phyloP scores from a whole-genome alignment of 1,140 invertebrate genomes.

The Caenorhabditis latens region DNA sequence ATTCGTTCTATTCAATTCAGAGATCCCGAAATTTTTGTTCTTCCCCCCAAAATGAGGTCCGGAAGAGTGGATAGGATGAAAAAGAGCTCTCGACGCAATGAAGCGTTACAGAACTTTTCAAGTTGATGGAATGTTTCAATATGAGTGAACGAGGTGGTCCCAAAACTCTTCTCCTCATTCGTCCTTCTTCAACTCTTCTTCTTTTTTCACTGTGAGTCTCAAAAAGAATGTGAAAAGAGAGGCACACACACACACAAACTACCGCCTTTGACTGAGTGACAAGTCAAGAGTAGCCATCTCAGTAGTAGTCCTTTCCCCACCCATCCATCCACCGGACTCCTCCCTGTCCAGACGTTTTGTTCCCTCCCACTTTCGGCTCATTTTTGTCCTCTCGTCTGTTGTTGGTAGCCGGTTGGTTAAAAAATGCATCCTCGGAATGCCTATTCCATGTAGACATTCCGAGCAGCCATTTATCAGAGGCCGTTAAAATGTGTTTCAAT shows the following conservation, averaged over 20 bases:
- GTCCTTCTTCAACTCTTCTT: slow-evolving; percentile 34
- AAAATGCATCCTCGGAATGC: slow-evolving; percentile 45
- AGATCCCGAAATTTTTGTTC: neutral
- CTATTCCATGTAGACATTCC: slow-evolving; percentile 48
- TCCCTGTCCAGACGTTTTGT: slow-evolving; percentile 45
- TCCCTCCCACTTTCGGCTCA: neutral
- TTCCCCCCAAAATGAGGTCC: neutral
- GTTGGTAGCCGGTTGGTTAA: neutral
- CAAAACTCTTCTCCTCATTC: slow-evolving; percentile 16
- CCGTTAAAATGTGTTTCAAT: slow-evolving; percentile 51
- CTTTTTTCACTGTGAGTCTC: slow-evolving; percentile 45
- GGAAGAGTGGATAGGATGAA: neutral
- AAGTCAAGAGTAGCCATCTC: slow-evolving; percentile 56
- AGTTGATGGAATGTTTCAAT: slow-evolving; percentile 55
- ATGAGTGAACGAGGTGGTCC: slow-evolving; percentile 53
- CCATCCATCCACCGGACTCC: slow-evolving; percentile 49
- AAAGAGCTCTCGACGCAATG: slow-evolving; percentile 30
- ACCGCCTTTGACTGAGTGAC: slow-evolving; percentile 54
- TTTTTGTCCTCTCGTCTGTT: neutral
- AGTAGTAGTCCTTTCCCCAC: slow-evolving; percentile 48
- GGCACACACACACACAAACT: slow-evolving; percentile 11
- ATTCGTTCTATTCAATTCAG: neutral
- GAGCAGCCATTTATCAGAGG: slow-evolving; percentile 44
- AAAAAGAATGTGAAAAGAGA: slow-evolving; percentile 56
- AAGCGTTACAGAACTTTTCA: slow-evolving; percentile 55